A percentile compares a stretch with the other conserved stretches of the same genome.
Evolutionary conservation across 2,888 invertebrate species (phyloP).

Genomic region (Thereva unica): DNA sequence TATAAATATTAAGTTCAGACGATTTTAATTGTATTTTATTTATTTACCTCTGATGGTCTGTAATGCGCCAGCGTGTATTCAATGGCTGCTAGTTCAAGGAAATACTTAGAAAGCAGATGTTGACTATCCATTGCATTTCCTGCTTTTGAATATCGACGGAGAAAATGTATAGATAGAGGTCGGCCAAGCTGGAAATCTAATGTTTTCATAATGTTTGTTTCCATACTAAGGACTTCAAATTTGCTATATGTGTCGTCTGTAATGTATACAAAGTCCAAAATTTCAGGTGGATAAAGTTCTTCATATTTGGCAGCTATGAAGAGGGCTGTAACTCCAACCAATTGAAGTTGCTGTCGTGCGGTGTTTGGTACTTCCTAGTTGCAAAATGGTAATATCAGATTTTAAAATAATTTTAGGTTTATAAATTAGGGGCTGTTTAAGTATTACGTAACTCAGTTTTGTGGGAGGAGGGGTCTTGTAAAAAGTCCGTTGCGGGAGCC

Average conservation of each 20-base stretch:
- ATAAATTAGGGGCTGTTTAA: neutral
- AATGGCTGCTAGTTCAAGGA: constrained; percentile 81
- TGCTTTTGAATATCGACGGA: constrained; percentile 74
- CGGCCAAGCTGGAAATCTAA: constrained; percentile 82
- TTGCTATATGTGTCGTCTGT: constrained; percentile 85
- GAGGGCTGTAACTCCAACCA: constrained; percentile 88
- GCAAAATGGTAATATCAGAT: constrained; percentile 43
- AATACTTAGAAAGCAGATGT: constrained; percentile 86
- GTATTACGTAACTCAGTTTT: too few species aligned
- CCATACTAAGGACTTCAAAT: constrained; percentile 80
- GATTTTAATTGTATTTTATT: constrained; percentile 58
- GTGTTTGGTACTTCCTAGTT: constrained; percentile 66
- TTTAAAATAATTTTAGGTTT: neutral
- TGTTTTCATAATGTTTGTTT: constrained; percentile 73
- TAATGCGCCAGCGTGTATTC: constrained; percentile 80
- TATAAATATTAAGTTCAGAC: constrained; percentile 9
- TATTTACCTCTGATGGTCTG: constrained; percentile 82
- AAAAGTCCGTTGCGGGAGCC: too few species aligned
- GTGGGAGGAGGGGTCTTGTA: too few species aligned
- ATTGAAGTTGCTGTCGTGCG: constrained; percentile 73
- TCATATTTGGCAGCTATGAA: constrained; percentile 94
- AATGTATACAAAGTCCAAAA: constrained; percentile 87
- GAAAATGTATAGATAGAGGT: constrained; percentile 86
- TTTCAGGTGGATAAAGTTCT: constrained; percentile 87
- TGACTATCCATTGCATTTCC: constrained; percentile 65